Conservation (phyloP, 2,888 invertebrate species). For the Chymomyza procnemis region DNA sequence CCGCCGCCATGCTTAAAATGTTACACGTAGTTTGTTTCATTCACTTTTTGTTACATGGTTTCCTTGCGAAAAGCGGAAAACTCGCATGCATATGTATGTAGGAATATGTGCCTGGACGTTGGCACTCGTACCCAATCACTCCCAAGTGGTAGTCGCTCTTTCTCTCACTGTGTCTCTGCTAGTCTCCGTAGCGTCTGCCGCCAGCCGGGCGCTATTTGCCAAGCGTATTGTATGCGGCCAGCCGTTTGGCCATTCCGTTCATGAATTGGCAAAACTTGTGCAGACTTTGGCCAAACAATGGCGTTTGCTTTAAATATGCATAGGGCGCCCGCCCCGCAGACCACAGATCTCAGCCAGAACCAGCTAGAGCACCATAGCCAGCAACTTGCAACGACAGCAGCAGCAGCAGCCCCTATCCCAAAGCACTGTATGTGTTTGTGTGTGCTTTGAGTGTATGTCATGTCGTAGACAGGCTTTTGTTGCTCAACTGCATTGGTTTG, state of each 20-base stretch:
- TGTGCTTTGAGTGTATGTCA: constrained; percentile 13
- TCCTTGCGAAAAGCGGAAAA: constrained; percentile 65
- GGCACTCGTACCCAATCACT: not conserved
- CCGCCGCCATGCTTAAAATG: constrained; percentile 16
- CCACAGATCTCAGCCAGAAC: constrained; percentile 1
- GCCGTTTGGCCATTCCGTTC: constrained; percentile 30
- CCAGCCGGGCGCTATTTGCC: constrained; percentile 56
- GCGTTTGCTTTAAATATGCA: constrained; percentile 32
- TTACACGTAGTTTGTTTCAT: constrained; percentile 38
- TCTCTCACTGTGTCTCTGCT: not conserved
- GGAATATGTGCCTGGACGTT: constrained; percentile 9
- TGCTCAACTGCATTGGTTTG: constrained; percentile 23
- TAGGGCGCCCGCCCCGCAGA: constrained; percentile 17
- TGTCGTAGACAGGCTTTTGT: constrained; percentile 30
- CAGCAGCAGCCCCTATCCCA: not conserved
- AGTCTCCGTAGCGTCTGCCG: not conserved
- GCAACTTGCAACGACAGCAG: not conserved
- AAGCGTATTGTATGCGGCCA: constrained; percentile 56
- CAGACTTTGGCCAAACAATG: constrained; percentile 71
- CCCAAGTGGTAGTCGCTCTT: not conserved
- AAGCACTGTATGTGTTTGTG: not conserved
- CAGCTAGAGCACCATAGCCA: not conserved
- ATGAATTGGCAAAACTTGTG: constrained; percentile 60
- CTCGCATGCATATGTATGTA: constrained; percentile 60
- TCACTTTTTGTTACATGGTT: constrained; percentile 18